Base-by-base conservation (phyloP, 2,888 invertebrate genomes). In the Eurytoma adleriae region DNA sequence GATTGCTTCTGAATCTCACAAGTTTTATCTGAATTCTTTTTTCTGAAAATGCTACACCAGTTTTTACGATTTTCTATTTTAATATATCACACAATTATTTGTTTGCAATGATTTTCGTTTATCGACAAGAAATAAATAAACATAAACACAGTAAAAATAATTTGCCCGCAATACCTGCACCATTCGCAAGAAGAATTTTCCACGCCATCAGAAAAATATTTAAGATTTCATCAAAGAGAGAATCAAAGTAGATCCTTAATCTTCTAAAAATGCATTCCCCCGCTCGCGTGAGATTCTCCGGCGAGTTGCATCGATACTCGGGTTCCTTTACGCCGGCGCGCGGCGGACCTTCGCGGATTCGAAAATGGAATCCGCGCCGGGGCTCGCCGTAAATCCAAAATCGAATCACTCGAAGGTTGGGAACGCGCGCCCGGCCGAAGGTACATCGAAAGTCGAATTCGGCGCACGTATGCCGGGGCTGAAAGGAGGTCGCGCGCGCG, bases 331-430 rank as follows among this genome's bases (percentile, higher is more conserved):
- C 40, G 40, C 40, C 5, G 0, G 5, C 40, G n/a, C 7, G 7
- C 40, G 40, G 40, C 40, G 40, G 40, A 40, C 40, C 40, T 7
- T 4, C 7, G 40, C 40, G 70, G 81, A 83, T 70, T 80, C 78
- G 69, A 80, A 84, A 85, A 85, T 84, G 82, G 83, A 80, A 74
- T 82, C 74, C 79, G 75, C 82, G 59, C 20, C 64, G 13, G 62
- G 48, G 64, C 64, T 18, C 75, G 69, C 70, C 81, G 82, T 84
- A 85, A 84, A 85, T 85, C 85, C 83, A 83, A 83, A 83, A 85
- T 84, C 85, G 84, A 86, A 86, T 85, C 84, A 82, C 82, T 80
- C 84, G 75, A 16, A 50, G 20, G 68, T n/a, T 70, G 40, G 61
- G 48, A 56, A 56, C 48, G 57, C 57, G 50, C n/a, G 20, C 18